phyloP scores from a whole-genome alignment of 2,113 vertebrate genomes.

The Chloroceryle aenea region DNA sequence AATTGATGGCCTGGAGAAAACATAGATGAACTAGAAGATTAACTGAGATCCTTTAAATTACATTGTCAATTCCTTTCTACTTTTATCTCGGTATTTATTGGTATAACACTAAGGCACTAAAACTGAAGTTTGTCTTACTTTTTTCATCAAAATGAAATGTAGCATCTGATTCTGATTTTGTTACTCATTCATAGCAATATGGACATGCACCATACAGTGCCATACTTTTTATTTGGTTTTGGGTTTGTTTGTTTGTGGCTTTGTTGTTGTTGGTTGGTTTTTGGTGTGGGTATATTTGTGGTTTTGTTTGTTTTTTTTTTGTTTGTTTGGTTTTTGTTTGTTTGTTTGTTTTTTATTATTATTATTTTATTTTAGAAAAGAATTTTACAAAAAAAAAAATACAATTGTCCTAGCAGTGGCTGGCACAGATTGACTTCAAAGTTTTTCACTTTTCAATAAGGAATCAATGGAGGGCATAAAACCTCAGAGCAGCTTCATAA shows the following conservation, averaged over 20 bases:
- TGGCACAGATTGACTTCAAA: neutral
- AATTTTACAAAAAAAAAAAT: neutral
- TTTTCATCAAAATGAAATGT: neutral
- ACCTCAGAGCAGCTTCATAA: neutral
- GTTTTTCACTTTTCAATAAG: neutral
- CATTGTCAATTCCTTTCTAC: neutral
- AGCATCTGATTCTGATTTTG: neutral
- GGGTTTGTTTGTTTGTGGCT: too few relatives aligned
- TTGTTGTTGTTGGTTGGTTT: too few relatives aligned
- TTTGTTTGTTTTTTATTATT: too few relatives aligned
- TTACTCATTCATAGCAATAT: neutral
- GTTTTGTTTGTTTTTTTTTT: too few relatives aligned
- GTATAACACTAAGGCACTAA: neutral
- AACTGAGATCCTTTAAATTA: neutral
- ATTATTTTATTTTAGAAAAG: too few relatives aligned
- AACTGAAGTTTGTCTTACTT: neutral
- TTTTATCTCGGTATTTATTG: neutral
- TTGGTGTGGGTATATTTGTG: too few relatives aligned
- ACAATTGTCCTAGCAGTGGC: rapidly evolving
- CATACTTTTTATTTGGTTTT: rapidly evolving
- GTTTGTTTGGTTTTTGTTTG: too few relatives aligned
- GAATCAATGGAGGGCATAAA: neutral
- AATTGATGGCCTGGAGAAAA: neutral
- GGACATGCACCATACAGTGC: neutral
- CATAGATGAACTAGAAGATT: neutral